Base-by-base conservation (phyloP, 1,140 invertebrate species). In the Aphis craccivora region DNA sequence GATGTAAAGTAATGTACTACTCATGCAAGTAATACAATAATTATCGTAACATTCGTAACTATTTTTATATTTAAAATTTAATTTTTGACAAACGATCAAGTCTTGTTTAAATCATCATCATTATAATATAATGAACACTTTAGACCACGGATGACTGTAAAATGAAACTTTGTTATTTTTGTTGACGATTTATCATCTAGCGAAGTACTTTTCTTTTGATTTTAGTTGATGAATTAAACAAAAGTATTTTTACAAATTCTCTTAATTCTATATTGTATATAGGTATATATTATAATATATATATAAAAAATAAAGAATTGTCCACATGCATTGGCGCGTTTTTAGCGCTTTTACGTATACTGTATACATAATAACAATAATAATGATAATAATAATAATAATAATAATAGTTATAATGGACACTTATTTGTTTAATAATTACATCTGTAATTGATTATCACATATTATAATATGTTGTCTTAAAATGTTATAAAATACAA, bases 81-180 rank as follows among this genome's bases (percentile, higher is more conserved):
- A 55, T 86, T 43, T 81, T 84, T 53, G 25, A 40, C 86, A 83
- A 92, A 83, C 51, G 22, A 83, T 93, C 89, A 93, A 83, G 91
- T 93, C 91, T 93, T 93, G 91, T 93, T 93, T 93, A 93, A 86
- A 93, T 93, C 91, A 93, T 93, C 91, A 55, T 93, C 48, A 53
- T 93, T 14, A 53, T 84, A 93, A 53, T 84, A 93, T 51, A 20
- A 92, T 83, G 43, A 84, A 83, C 45, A 51, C 91, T 84, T 60
- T 86, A 93, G 91, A 93, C 91, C 81, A 67, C 9, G 8, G 67
- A 92, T 92, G 76, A 92, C 9, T 92, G n/a, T 90, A 3, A 25
- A 67, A n/a, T 60, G 37, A 81, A 81, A n/a, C 48, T 35, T 37
- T n/a, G 2, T 51, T 51, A 48, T 83, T 92, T 92, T n/a, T 22